Percentiles rank a stretch among this genome's conserved stretches.
Conservation (phyloP, 2,113 vertebrate genomes). For the Lepisosteus osseus region DNA sequence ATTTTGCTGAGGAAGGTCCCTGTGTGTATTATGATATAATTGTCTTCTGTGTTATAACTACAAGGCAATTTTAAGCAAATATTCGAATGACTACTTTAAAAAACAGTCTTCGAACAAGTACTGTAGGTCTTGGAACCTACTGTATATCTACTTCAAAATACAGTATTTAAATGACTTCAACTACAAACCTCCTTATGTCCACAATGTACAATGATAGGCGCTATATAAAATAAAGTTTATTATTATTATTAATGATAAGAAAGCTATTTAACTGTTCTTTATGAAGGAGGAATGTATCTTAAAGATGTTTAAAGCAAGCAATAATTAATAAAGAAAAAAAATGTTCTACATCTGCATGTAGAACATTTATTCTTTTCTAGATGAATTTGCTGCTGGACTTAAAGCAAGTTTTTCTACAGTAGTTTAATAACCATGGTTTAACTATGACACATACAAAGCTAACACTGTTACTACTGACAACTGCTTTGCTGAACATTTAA, state of each 20-base stretch:
- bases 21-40: too few species aligned
- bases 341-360: not conserved
- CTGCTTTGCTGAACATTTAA: not conserved
- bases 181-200: too few species aligned
- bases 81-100: too few species aligned
- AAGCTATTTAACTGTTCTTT: not conserved
- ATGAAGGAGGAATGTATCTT: not conserved
- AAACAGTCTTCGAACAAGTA: too few species aligned
- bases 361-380: not conserved
- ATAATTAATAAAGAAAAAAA: not conserved
- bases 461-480: not conserved
- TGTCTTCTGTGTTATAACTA: too few species aligned
- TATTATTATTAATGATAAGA: not conserved
- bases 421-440: not conserved
- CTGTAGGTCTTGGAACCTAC: too few species aligned
- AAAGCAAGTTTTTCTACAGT: slow-evolving; percentile 11
- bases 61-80: too few species aligned
- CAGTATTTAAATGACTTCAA: too few species aligned
- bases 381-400: slow-evolving; percentile 4
- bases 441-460: not conserved
- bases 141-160: too few species aligned
- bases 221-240: too few species aligned
- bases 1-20: too few species aligned
- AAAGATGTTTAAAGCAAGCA: not conserved
- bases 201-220: too few species aligned